Conservation (phyloP, 2,113 vertebrate genomes). For the Felis chaus region DNA sequence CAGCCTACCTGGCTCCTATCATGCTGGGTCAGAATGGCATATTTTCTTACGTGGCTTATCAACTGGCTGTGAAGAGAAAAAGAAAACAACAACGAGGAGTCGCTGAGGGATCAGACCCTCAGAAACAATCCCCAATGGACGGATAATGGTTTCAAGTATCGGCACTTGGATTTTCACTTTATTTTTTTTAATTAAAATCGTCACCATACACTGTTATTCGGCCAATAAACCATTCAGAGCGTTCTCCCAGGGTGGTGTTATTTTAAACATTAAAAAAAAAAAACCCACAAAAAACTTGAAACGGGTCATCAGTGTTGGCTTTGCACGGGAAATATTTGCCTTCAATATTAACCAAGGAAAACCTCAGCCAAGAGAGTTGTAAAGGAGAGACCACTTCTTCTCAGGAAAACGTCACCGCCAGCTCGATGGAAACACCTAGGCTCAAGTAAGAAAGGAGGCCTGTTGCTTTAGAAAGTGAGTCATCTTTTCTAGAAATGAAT, state of each 20-base stretch:
- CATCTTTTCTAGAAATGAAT: conserved; percentile 26
- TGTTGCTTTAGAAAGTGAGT: conserved; percentile 31
- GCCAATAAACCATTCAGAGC: background rate
- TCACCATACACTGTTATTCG: background rate
- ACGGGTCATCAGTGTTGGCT: background rate
- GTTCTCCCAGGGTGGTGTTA: background rate
- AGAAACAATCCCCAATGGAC: background rate
- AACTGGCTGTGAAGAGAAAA: background rate
- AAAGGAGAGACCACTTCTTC: background rate
- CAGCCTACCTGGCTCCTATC: background rate
- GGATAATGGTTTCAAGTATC: background rate
- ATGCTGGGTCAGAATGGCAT: background rate
- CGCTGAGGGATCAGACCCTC: background rate
- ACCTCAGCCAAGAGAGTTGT: background rate
- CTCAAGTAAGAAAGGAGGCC: background rate
- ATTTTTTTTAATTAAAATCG: conserved; percentile 22
- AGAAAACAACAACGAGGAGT: background rate
- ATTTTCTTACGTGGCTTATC: background rate
- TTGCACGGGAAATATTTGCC: background rate
- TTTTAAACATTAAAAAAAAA: background rate
- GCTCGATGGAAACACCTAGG: background rate
- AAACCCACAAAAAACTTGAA: background rate
- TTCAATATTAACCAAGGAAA: background rate
- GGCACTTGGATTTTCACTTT: background rate
- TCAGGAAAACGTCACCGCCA: background rate